Conservation (phyloP, 1,140 invertebrate species). For the Monochamus saltuarius region DNA sequence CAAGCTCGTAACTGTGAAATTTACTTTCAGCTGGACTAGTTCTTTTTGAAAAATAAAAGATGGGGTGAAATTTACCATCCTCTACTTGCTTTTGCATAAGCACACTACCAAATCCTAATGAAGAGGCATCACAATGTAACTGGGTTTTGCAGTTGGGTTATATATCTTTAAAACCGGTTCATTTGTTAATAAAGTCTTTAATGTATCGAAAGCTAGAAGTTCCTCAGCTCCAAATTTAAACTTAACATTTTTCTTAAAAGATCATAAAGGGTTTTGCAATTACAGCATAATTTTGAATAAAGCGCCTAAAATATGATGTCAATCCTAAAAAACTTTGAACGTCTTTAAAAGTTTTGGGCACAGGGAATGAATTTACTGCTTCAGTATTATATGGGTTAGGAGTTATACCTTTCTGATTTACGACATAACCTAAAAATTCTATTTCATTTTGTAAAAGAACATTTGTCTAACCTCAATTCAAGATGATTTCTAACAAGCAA, state of each 20-base stretch:
- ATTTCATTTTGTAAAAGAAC: constrained; percentile 25
- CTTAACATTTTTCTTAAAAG: constrained; percentile 34
- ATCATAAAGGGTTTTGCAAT: constrained; percentile 39
- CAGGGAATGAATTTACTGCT: constrained; percentile 22
- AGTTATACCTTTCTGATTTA: constrained; percentile 24
- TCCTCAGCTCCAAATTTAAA: constrained; percentile 33
- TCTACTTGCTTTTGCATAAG: constrained; percentile 22
- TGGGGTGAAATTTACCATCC: constrained; percentile 33
- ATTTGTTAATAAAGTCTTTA: constrained; percentile 22
- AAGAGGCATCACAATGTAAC: constrained; percentile 27
- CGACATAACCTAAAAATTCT: constrained; percentile 30
- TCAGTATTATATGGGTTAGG: constrained; percentile 18
- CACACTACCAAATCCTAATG: constrained; percentile 16
- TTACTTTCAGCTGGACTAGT: constrained; percentile 47
- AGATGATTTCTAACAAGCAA: constrained; percentile 21
- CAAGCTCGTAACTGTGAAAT: constrained; percentile 51
- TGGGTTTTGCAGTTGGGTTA: constrained; percentile 13
- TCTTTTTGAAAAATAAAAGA: constrained; percentile 48
- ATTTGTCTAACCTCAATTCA: constrained; percentile 33
- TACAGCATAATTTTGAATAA: constrained; percentile 33
- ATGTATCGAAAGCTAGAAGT: constrained; percentile 32
- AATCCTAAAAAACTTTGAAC: constrained; percentile 28
- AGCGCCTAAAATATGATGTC: constrained; percentile 31
- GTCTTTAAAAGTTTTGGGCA: constrained; percentile 19
- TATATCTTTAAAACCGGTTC: constrained; percentile 24